A percentile compares a stretch with the other conserved stretches of the same genome.
Conservation (phyloP, 2,888 invertebrate species). For the Dilophus febrilis region DNA sequence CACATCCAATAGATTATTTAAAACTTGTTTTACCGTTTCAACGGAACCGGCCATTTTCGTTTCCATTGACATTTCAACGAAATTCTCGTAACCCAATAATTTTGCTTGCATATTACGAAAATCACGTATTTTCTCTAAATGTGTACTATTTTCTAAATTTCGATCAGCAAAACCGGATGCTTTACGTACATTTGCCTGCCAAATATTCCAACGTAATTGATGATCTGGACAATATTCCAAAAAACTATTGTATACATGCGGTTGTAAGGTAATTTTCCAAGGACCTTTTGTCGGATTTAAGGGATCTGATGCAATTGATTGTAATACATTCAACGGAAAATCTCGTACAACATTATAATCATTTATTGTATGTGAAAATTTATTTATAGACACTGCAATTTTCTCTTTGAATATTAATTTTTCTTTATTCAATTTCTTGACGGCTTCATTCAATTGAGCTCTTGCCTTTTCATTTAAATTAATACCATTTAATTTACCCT, state of each 20-base stretch:
- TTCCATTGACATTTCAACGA: constrained; percentile 77
- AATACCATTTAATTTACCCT: constrained; percentile 70
- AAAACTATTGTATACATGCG: constrained; percentile 53
- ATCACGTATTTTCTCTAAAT: constrained; percentile 61
- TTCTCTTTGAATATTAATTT: constrained; percentile 47
- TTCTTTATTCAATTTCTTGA: constrained; percentile 37
- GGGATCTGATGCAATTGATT: constrained; percentile 44
- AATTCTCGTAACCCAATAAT: constrained; percentile 61
- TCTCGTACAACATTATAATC: constrained; percentile 50
- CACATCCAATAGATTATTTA: constrained; percentile 46
- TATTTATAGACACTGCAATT: constrained; percentile 43
- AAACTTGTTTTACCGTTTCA: constrained; percentile 51
- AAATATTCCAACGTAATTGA: constrained; percentile 61
- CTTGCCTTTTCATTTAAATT: constrained; percentile 39
- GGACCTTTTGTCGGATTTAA: constrained; percentile 50
- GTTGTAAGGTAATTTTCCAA: constrained; percentile 66
- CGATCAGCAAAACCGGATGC: constrained; percentile 49
- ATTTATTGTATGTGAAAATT: constrained; percentile 47
- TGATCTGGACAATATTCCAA: constrained; percentile 74
- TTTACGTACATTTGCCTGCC: constrained; percentile 59
- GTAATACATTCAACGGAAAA: constrained; percentile 53
- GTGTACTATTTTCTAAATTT: constrained; percentile 48
- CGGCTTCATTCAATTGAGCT: constrained; percentile 35
- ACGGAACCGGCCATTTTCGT: constrained; percentile 79
- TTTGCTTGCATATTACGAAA: constrained; percentile 53